Conservation (phyloP, 2,888 invertebrate genomes). For the Aspidiotus destructor region DNA sequence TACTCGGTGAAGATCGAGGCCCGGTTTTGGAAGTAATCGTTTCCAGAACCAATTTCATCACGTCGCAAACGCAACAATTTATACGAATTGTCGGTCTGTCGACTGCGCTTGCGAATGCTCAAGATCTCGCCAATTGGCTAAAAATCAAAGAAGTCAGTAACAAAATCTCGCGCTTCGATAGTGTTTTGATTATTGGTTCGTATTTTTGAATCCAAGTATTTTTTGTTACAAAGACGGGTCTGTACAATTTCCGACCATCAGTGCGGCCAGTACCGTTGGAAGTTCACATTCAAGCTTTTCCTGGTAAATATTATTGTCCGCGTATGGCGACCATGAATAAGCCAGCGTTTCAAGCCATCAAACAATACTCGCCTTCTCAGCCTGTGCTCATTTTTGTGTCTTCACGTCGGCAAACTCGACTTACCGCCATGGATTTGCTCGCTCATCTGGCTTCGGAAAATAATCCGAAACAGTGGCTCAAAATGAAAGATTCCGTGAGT, state of each 20-base stretch:
- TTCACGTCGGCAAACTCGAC: slow-evolving; percentile 86
- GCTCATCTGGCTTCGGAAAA: slow-evolving; percentile 81
- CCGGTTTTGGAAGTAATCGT: slow-evolving; percentile 95
- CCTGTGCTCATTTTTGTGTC: slow-evolving; percentile 87
- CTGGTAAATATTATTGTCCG: slow-evolving; percentile 97
- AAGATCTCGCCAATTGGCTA: slow-evolving; percentile 93
- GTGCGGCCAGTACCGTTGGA: slow-evolving; percentile 95
- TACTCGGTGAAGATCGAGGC: slow-evolving; percentile 82
- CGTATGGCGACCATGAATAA: slow-evolving; percentile 99
- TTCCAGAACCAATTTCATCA: slow-evolving; percentile 92
- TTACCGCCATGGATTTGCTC: slow-evolving; percentile 92
- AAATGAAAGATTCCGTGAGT: slow-evolving; percentile 56
- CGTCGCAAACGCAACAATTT: slow-evolving; percentile 70
- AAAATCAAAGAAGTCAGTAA: slow-evolving; percentile 55
- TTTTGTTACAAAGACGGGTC: slow-evolving; percentile 54
- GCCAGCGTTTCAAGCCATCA: slow-evolving; percentile 91
- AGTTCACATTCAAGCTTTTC: slow-evolving; percentile 85
- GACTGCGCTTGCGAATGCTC: slow-evolving; percentile 94
- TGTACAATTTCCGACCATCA: slow-evolving; percentile 96
- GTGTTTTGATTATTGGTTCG: background rate
- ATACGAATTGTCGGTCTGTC: slow-evolving; percentile 90
- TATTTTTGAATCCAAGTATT: background rate
- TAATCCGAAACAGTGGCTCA: slow-evolving; percentile 90
- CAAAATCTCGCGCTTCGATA: too few species aligned
- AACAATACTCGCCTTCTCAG: slow-evolving; percentile 80